phyloP scores from a whole-genome alignment of 2,113 vertebrate genomes.

The Cheilinus undulatus region DNA sequence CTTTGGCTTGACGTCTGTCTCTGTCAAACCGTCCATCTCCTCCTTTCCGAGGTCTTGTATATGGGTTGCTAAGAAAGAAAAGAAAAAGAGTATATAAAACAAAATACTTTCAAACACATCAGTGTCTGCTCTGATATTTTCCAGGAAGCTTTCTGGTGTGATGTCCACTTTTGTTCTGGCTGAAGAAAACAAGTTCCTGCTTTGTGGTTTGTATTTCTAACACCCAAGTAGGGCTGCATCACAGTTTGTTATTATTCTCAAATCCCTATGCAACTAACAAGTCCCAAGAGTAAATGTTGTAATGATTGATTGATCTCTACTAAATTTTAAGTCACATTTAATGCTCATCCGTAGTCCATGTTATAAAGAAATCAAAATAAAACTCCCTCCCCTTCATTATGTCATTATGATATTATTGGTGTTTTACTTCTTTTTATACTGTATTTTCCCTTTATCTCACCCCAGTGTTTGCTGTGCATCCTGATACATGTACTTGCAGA shows the following conservation, averaged over 20 bases:
- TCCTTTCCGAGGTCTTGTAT: conserved; percentile 79
- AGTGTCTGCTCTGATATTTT: not conserved
- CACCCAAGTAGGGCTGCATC: too few relatives aligned
- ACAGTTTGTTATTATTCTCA: too few relatives aligned
- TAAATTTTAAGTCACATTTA: not conserved
- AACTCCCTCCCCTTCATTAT: not conserved
- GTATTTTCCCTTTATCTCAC: too few relatives aligned
- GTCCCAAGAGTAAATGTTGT: not conserved
- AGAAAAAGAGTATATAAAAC: not conserved
- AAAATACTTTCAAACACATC: not conserved
- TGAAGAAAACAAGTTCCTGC: too few relatives aligned
- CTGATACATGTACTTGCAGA: too few relatives aligned
- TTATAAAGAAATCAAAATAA: not conserved
- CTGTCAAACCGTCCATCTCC: conserved; percentile 81
- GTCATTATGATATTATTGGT: not conserved
- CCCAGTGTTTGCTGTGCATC: too few relatives aligned
- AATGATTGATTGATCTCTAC: not conserved
- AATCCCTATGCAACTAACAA: too few relatives aligned
- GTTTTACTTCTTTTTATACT: not conserved
- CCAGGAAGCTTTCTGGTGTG: not conserved
- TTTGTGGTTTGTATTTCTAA: too few relatives aligned
- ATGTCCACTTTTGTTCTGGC: too few relatives aligned
- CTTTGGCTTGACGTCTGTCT: conserved; percentile 73
- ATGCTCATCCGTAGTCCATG: not conserved
- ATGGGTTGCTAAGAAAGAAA: conserved; percentile 82